Evolutionary conservation across 2,113 vertebrate genomes (phyloP), one percentile per base, ranked within the genome.

Genomic region (Tragelaphus imberbis): DNA sequence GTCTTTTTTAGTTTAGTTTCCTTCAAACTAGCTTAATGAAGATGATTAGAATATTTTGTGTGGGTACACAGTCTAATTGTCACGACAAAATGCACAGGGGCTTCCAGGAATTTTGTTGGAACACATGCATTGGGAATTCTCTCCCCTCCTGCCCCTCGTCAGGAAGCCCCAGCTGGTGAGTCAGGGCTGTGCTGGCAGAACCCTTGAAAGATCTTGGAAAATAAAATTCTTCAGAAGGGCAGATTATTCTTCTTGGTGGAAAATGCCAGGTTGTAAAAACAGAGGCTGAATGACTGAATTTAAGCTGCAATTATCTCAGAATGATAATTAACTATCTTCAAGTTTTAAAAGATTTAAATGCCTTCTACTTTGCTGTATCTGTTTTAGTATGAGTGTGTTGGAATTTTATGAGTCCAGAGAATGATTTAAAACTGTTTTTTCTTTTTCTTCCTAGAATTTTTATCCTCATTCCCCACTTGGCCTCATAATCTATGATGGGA

Each of bases 11-110:
- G 92, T 97, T 97, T 95, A 95, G 97, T 97, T 97, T 97, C 84
- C 53, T 98, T 94, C 94, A 96, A 95, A 97, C 95, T 96, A 98
- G 98, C 97, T 98, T 97, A 97, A 98, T 98, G 98, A 98, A 98
- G 97, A 96, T 98, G 97, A 95, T 98, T 94, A 95, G 97, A 96
- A 96, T 63, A 97, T 97, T 98, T 98, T 98, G 81, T 97, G 97
- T 96, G 95, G 98, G 93, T 98, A 96, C 91, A 95, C 25, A 80
- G 27, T 33, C 28, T 98, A 94, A 97, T 93, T 98, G 97, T 97
- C 97, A 97, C 28, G 85, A 97, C 63, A 87, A 98, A 97, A 97
- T 63, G 94, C 95, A 96, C 93, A 96, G 90, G 97, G 95, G 97
- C 94, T 98, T 93, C 49, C 71, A 93, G 97, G 92, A 97, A 98